Evolutionary conservation across 2,888 invertebrate species (phyloP).

Genomic region (Nebria salina): DNA sequence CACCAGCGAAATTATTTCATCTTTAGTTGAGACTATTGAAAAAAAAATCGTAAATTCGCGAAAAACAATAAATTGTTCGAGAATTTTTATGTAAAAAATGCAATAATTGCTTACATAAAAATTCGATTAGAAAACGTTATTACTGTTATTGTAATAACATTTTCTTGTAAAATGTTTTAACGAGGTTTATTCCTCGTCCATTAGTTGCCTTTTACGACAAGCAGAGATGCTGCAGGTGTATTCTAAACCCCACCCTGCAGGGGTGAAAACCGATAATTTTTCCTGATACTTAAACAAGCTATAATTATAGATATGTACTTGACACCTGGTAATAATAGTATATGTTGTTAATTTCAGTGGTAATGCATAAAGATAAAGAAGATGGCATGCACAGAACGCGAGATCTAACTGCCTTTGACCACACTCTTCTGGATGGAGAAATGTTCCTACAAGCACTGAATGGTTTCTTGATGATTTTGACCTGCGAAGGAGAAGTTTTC

Average conservation of each 20-base stretch:
- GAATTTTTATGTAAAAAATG: no score
- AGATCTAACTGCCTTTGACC: constrained; percentile 87
- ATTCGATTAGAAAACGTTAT: no score
- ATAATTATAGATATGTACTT: background rate
- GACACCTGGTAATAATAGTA: background rate
- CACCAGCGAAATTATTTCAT: background rate
- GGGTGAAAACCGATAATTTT: background rate
- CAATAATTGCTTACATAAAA: no score
- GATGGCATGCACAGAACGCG: constrained; percentile 78
- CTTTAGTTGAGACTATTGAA: background rate
- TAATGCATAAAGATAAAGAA: constrained; percentile 94
- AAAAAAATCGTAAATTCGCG: background rate
- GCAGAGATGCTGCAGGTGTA: constrained; percentile 3
- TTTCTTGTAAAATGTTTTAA: background rate
- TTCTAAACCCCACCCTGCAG: constrained; percentile 5
- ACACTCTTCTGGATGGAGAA: constrained; percentile 91
- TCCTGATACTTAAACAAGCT: no score
- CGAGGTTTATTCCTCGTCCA: background rate
- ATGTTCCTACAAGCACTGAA: constrained; percentile 98
- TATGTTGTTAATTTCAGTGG: constrained; percentile 73
- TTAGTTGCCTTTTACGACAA: constrained; percentile 2
- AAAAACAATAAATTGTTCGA: background rate
- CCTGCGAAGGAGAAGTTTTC: constrained; percentile 99
- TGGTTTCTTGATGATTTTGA: constrained; percentile 98
- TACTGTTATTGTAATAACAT: no score